phyloP scores from a whole-genome alignment of 2,113 vertebrate genomes.

The Pachyramphus minor region DNA sequence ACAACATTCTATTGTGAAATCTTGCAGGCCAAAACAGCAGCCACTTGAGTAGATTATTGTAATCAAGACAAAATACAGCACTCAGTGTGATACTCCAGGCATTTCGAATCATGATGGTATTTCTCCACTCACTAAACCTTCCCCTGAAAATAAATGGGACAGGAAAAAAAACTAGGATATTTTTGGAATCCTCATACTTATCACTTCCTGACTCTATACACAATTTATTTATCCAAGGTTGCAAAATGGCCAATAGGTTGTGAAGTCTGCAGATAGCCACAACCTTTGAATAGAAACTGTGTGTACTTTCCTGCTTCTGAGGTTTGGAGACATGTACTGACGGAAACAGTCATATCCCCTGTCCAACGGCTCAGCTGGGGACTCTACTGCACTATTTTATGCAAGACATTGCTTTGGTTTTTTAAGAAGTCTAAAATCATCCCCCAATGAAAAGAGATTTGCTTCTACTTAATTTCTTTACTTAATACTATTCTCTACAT shows the following conservation, averaged over 20 bases:
- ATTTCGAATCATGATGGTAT: background rate
- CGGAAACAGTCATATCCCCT: background rate
- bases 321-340: background rate
- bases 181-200: conserved; percentile 9
- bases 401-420: background rate
- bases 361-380: background rate
- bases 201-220: background rate
- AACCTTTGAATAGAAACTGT: background rate
- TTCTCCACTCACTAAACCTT: background rate
- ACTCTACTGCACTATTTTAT: background rate
- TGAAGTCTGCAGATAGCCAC: background rate
- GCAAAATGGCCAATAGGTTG: background rate
- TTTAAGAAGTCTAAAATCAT: background rate
- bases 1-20: background rate
- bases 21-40: background rate
- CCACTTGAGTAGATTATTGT: background rate
- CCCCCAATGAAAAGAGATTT: background rate
- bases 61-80: background rate
- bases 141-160: background rate
- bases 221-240: background rate
- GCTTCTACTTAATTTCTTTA: background rate
- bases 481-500: background rate
- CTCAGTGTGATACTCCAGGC: background rate
- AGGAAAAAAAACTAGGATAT: background rate
- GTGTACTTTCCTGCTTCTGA: background rate